Evolutionary conservation across 2,113 vertebrate genomes (phyloP).

Genomic region (Heloderma charlesbogerti): DNA sequence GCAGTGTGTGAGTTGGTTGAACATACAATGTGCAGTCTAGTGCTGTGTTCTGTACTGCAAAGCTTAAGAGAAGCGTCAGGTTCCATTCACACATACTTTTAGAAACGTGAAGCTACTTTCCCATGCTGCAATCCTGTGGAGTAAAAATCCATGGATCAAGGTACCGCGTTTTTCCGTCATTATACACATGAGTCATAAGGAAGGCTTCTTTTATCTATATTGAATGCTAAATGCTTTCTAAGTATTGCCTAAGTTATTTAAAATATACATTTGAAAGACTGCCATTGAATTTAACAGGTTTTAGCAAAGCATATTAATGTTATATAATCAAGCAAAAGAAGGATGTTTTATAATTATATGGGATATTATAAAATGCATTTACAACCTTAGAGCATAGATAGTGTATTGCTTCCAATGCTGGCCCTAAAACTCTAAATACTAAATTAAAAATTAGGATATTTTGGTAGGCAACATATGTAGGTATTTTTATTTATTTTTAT

Average conservation of each 20-base stretch:
- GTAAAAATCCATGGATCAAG: not conserved
- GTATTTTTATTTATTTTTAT: too few relatives aligned
- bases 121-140: not conserved
- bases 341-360: not conserved
- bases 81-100: not conserved
- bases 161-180: not conserved
- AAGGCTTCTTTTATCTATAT: not conserved
- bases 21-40: not conserved
- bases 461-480: not conserved
- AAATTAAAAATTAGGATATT: not conserved
- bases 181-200: not conserved
- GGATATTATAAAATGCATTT: not conserved
- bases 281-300: not conserved
- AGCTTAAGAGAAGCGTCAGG: not conserved
- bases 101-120: not conserved
- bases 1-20: not conserved
- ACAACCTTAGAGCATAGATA: not conserved
- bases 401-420: not conserved
- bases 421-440: not conserved
- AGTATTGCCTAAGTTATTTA: not conserved
- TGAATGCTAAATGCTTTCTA: not conserved
- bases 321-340: not conserved
- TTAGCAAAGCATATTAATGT: not conserved
- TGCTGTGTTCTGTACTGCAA: not conserved
- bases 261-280: not conserved